phyloP scores from a whole-genome alignment of 64 coral and sea anemone species.

The Dendrophyllia cribrosa region DNA sequence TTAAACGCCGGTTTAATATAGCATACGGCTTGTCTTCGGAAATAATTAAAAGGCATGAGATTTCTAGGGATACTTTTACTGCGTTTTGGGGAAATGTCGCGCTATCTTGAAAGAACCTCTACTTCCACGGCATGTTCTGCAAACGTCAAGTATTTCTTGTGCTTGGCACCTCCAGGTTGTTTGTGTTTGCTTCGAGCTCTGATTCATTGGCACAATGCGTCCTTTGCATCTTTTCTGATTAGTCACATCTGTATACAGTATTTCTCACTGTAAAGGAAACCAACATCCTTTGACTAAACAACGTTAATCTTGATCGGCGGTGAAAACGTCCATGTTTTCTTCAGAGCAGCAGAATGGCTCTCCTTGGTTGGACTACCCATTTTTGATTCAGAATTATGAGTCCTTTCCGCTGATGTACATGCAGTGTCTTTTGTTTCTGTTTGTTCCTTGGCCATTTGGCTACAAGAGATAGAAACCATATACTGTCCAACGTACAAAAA shows the following conservation, averaged over 20 bases:
- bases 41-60: too few species aligned
- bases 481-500: conserved; percentile 70
- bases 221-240: not conserved
- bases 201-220: too few species aligned
- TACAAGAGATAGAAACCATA: conserved; percentile 60
- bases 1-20: too few species aligned
- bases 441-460: not conserved
- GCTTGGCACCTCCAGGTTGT: too few species aligned
- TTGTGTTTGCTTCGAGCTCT: too few species aligned
- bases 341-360: not conserved
- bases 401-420: not conserved
- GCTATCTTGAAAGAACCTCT: too few species aligned
- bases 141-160: too few species aligned
- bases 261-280: not conserved
- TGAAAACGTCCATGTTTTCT: conserved; percentile 61
- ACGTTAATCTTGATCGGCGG: conserved; percentile 55
- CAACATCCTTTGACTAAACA: not conserved
- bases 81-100: too few species aligned
- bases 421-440: not conserved
- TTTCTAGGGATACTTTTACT: too few species aligned
- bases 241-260: not conserved
- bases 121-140: too few species aligned
- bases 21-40: too few species aligned
- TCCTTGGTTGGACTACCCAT: not conserved
- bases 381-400: not conserved